Base-by-base conservation (phyloP, 1,140 invertebrate genomes). In the Nephila pilipes region DNA sequence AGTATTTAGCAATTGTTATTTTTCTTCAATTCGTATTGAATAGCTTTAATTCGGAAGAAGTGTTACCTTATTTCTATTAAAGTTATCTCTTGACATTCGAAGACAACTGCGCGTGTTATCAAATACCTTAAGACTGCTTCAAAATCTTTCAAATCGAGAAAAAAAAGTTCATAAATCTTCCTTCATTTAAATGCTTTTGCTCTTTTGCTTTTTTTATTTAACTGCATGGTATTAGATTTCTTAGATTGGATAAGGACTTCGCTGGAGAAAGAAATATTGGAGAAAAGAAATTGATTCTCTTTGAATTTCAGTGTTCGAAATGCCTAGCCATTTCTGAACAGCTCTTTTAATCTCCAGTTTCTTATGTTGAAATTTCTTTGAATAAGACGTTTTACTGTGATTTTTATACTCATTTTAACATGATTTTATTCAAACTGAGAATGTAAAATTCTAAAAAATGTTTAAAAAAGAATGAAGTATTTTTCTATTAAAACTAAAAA, bases 31-130 rank as follows among this genome's bases (percentile, higher is more conserved):
- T 10, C 46, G 4, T 46, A 10, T 46, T 46, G 46, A 46, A 46
- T 46, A 46, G 12, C 12, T 46, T 46, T 46, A 46, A 46, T 46
- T 46, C 46, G 46, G 12, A 46, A 46, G 46, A 46, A 46, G 46
- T 46, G 46, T 1, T 46, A 10, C 46, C 12, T 20, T 18, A 75
- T 75, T 32, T 75, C 69, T 29, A 75, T 75, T 4, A 75, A 75
- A 32, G 6, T 14, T 75, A 29, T 75, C 32, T 6, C 29, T 5
- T 75, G 69, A 75, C 69, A 32, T 36, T 18, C 25, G 29, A 36
- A 75, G 69, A 75, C 32, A 75, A 20, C 69, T 75, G 25, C 29
- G 25, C 69, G 29, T 75, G 69, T 75, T 75, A 75, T 75, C 69
- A 75, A 75, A 75, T 36, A 75, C 69, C 69, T 32, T 29, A 36